Base-by-base conservation (phyloP, 2,113 vertebrate species). In the Ptilonorhynchus violaceus region DNA sequence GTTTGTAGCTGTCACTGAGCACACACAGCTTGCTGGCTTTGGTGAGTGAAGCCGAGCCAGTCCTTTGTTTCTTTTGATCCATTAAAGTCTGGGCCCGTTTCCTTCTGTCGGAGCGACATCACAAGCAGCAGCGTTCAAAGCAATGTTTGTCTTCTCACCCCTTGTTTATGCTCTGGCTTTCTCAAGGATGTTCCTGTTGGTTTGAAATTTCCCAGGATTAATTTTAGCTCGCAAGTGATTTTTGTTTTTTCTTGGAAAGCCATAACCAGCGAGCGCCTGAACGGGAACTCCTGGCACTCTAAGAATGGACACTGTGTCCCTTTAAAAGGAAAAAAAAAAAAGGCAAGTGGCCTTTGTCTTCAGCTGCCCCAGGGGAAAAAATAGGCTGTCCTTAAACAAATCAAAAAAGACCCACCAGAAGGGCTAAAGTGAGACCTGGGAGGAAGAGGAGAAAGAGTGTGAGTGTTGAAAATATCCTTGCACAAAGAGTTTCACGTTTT, bases 211-310 rank as follows among this genome's bases (percentile, higher is more conserved):
- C 76, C 83, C 76, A 90, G 68, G 90, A 93, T 93, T 92, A 96
- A 95, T 97, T 96, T 96, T 93, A 96, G 85, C 64, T 80, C 1
- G 0, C 20, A 8, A 86, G 58, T 20, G 50, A 67, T 79, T 62
- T 72, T 52, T 42, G 52, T 33, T 69, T 90, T 94, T 96, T 96
- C 93, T 95, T 96, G 88, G 95, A 97, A 96, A 96, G 89, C 76
- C 52, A 28, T 77, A 77, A 59, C 18, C 52, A 70, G 44, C 3
- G 10, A 94, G 50, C 0, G 1, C 35, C 69, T 73, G 72, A 58
- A 35, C 1, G 0, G 74, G 28, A 47, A 60, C 41, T 68, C 63
- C 63, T 60, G 69, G 72, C 77, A 73, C 47, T 96, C 85, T 49
- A 95, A 93, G 82, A 90, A 88, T 4, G 7, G 74, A 59, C 31